Percentiles rank a stretch among this genome's conserved stretches.
Evolutionary conservation across 1,140 invertebrate genomes (phyloP).

Genomic region (Drosophila sp.): DNA sequence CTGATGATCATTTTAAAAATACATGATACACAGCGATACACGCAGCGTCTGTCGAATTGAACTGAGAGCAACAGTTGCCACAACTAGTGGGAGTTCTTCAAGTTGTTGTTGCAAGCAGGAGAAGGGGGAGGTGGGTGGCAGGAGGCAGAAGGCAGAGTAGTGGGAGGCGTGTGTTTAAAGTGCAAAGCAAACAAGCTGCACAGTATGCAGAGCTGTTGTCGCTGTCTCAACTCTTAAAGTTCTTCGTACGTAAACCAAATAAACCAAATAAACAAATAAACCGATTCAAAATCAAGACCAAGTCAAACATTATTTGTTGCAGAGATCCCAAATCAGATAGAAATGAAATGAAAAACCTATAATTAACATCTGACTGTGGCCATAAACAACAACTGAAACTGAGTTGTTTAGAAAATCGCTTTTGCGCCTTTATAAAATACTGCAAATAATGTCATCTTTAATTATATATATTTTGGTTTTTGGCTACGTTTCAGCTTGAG

Average conservation of each 20-base stretch:
- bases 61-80: constrained; percentile 23
- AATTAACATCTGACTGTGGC: background rate
- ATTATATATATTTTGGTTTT: constrained; percentile 30
- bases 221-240: constrained; percentile 21
- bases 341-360: constrained; percentile 2
- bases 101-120: background rate
- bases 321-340: background rate
- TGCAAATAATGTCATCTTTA: constrained; percentile 54
- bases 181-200: constrained; percentile 51
- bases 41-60: constrained; percentile 17
- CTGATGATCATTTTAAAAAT: constrained; percentile 65
- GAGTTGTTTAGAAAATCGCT: constrained; percentile 32
- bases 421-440: constrained; percentile 15
- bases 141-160: background rate
- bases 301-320: constrained; percentile 21
- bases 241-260: background rate
- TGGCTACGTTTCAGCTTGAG: constrained; percentile 19
- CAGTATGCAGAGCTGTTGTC: constrained; percentile 51
- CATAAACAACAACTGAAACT: constrained; percentile 37
- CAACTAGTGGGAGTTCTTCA: constrained; percentile 27
- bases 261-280: constrained; percentile 16
- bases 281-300: constrained; percentile 30
- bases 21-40: constrained; percentile 32
- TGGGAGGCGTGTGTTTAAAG: constrained; percentile 17
- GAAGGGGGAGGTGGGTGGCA: background rate